These are phyloP conservation scores for Oncopeltus fasciatus DNA, from an alignment of 1,140 invertebrate species.

Conservation along the genomic window DNA sequence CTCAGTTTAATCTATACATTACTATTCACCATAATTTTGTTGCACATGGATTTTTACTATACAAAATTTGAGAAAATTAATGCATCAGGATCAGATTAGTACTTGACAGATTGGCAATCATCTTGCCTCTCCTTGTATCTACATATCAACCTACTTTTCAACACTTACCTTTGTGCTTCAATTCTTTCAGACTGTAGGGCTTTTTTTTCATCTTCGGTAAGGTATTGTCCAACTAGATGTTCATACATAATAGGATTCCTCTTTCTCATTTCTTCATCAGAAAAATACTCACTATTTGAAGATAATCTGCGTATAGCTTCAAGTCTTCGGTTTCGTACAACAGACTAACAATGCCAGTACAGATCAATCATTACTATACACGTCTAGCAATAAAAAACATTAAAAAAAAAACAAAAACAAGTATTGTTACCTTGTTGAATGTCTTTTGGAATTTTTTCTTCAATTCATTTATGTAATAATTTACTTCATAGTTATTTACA, in stretches of 20 bases:
- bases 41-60: no score
- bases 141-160: no score
- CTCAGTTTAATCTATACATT: no score
- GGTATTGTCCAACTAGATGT: constrained; percentile 69
- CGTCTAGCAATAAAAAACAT: neutral
- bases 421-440: neutral
- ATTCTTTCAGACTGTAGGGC: constrained; percentile 21
- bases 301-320: constrained; percentile 63
- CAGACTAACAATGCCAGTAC: constrained; percentile 29
- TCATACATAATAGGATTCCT: constrained; percentile 80
- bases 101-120: no score
- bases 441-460: neutral
- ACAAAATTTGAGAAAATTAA: no score
- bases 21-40: no score
- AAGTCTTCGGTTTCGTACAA: constrained; percentile 65
- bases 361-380: neutral
- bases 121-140: no score
- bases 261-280: constrained; percentile 82
- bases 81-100: no score
- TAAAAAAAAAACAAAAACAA: neutral
- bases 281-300: constrained; percentile 63
- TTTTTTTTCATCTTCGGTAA: constrained; percentile 58
- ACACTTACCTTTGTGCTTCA: neutral
- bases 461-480: neutral
- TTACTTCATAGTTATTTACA: neutral